Conservation (phyloP, 2,797 vertebrate species). For the Gobio occitaniae region DNA sequence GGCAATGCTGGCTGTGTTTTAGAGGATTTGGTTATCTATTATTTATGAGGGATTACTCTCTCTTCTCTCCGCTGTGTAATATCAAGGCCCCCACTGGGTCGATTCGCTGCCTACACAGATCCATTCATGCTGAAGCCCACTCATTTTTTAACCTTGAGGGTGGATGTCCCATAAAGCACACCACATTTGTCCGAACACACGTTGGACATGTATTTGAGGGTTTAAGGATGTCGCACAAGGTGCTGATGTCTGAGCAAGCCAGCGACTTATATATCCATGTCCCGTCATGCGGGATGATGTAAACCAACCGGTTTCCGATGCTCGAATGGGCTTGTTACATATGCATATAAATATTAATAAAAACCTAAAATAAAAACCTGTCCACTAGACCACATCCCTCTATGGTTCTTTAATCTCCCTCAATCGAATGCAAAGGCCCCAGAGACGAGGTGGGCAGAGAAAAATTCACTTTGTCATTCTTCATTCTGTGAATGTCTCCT, state of each 20-base stretch:
- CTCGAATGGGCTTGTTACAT: slow-evolving; percentile 77
- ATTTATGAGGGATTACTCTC: slow-evolving; percentile 83
- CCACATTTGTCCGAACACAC: slow-evolving; percentile 26
- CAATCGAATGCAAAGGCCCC: slow-evolving; percentile 82
- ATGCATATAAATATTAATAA: slow-evolving; percentile 86
- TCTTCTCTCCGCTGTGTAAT: slow-evolving; percentile 56
- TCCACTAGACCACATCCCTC: slow-evolving; percentile 75
- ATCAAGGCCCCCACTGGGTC: slow-evolving; percentile 46
- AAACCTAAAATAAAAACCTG: slow-evolving; percentile 69
- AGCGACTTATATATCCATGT: slow-evolving; percentile 36
- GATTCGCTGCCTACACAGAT: slow-evolving; percentile 47
- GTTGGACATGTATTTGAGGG: slow-evolving; percentile 39
- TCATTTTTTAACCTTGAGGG: slow-evolving; percentile 52
- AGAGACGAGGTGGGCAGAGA: slow-evolving; percentile 59
- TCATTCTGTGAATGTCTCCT: slow-evolving; percentile 84
- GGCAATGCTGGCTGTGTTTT: slow-evolving; percentile 75
- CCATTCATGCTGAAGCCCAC: slow-evolving; percentile 35
- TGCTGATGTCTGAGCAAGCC: not conserved
- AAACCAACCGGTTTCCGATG: slow-evolving; percentile 71
- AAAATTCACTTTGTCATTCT: slow-evolving; percentile 79
- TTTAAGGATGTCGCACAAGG: slow-evolving; percentile 22
- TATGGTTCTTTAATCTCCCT: slow-evolving; percentile 81
- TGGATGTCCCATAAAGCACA: slow-evolving; percentile 48
- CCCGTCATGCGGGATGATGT: slow-evolving; percentile 53
- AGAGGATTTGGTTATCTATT: slow-evolving; percentile 82